Conservation (phyloP, 2,797 vertebrate genomes). For the Scolopax rusticola region DNA sequence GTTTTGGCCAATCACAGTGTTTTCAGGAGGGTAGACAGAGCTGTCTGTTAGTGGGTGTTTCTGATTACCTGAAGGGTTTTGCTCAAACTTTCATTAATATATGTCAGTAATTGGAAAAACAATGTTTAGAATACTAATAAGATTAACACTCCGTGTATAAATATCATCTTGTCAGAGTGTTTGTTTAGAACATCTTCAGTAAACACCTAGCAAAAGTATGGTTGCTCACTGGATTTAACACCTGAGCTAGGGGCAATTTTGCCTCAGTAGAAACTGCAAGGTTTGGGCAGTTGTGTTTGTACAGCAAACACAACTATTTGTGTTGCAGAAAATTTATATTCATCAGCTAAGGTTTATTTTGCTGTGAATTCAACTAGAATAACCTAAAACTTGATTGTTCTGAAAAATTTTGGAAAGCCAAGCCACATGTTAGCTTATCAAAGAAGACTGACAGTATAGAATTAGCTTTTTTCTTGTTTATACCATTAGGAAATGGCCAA, state of each 20-base stretch:
- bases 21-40: conserved; percentile 21
- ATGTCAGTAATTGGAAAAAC: conserved; percentile 26
- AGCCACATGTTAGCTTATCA: background rate
- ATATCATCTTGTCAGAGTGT: background rate
- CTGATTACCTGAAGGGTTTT: conserved; percentile 52
- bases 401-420: conserved; percentile 15
- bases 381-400: background rate
- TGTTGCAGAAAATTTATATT: background rate
- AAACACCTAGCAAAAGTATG: background rate
- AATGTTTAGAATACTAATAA: conserved; percentile 8
- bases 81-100: conserved; percentile 33
- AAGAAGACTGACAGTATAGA: background rate
- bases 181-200: conserved; percentile 20
- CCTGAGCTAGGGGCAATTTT: background rate
- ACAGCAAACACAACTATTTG: background rate
- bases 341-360: background rate
- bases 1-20: conserved; percentile 29
- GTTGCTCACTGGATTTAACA: background rate
- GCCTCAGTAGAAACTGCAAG: background rate
- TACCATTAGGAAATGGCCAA: conserved; percentile 76
- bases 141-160: conserved; percentile 13
- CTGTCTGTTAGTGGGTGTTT: conserved; percentile 15
- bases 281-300: background rate
- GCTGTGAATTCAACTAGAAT: background rate
- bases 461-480: background rate